These are phyloP conservation scores for Drosophila tsacasi DNA, from an alignment of 1,140 invertebrate species.

Conservation along the genomic window DNA sequence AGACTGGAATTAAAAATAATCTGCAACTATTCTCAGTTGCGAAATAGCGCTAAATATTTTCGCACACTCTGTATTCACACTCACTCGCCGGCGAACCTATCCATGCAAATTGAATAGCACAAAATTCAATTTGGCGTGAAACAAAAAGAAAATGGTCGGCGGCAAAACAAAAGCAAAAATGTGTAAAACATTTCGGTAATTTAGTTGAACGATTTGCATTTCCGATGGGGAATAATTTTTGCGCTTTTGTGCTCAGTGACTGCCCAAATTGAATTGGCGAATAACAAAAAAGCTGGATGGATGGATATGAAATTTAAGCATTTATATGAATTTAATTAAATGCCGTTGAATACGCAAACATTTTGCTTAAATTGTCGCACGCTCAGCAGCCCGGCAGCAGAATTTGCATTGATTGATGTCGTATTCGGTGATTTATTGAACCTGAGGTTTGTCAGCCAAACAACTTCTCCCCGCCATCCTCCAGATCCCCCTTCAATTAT, in stretches of 20 bases:
- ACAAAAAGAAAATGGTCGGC: slow-evolving; percentile 12
- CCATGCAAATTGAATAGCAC: slow-evolving; percentile 56
- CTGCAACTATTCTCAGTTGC: slow-evolving; percentile 22
- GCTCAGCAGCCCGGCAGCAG: slow-evolving; percentile 17
- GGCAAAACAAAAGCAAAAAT: slow-evolving; percentile 27
- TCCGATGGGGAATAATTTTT: slow-evolving; percentile 52
- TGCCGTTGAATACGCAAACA: slow-evolving; percentile 36
- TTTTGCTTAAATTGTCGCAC: slow-evolving; percentile 39
- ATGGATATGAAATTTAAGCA: slow-evolving; percentile 41
- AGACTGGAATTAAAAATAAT: slow-evolving; percentile 24
- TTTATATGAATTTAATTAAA: slow-evolving; percentile 52
- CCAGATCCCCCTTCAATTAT: slow-evolving; percentile 50
- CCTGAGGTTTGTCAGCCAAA: slow-evolving; percentile 65
- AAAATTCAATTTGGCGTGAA: slow-evolving; percentile 48
- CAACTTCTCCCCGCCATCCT: background rate
- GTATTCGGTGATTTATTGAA: slow-evolving; percentile 74
- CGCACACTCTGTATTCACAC: slow-evolving; percentile 36
- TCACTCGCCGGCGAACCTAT: slow-evolving; percentile 3
- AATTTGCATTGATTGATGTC: slow-evolving; percentile 78
- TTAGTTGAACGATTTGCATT: slow-evolving; percentile 60
- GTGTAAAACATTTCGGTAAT: slow-evolving; percentile 27
- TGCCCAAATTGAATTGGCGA: slow-evolving; percentile 55
- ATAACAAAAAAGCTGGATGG: slow-evolving; percentile 29
- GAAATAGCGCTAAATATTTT: slow-evolving; percentile 35
- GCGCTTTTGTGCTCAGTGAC: slow-evolving; percentile 43